A percentile compares a stretch with the other conserved stretches of the same genome.
These are phyloP conservation scores for Hydractinia echinata DNA, from an alignment of 30 jellyfish, hydroid and myxozoan genomes.

Conservation along the genomic window DNA sequence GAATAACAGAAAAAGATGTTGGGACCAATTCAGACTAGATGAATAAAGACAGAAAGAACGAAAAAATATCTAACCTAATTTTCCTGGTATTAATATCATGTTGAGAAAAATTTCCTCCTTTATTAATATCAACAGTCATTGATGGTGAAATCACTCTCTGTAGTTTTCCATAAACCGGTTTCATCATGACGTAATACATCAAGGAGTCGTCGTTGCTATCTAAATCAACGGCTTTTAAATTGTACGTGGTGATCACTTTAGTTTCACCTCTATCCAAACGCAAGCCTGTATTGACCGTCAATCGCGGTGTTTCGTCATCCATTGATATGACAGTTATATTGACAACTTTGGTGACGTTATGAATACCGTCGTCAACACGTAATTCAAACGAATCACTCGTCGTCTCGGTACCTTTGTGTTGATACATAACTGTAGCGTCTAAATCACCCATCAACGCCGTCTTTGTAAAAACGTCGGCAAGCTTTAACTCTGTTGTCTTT, in stretches of 20 bases:
- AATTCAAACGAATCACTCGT: slow-evolving; percentile 56
- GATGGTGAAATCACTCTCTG: slow-evolving; percentile 37
- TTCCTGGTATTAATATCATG: slow-evolving; percentile 49
- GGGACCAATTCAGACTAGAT: not conserved
- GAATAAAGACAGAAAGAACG: not conserved
- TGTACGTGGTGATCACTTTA: slow-evolving; percentile 62
- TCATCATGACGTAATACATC: slow-evolving; percentile 54
- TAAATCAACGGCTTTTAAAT: slow-evolving; percentile 74
- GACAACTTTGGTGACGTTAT: slow-evolving; percentile 54
- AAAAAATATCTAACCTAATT: slow-evolving; percentile 26
- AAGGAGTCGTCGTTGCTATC: slow-evolving; percentile 67
- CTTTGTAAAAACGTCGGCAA: slow-evolving; percentile 48
- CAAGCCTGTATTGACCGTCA: slow-evolving; percentile 73
- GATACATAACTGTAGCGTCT: slow-evolving; percentile 74
- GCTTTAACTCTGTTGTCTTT: slow-evolving; percentile 39
- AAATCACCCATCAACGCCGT: slow-evolving; percentile 42
- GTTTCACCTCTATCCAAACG: slow-evolving; percentile 80
- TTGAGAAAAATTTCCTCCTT: slow-evolving; percentile 87
- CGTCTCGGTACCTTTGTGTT: slow-evolving; percentile 95
- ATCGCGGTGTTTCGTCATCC: slow-evolving; percentile 94
- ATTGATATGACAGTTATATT: slow-evolving; percentile 68
- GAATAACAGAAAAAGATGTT: not conserved
- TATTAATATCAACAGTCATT: slow-evolving; percentile 44
- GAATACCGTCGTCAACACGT: slow-evolving; percentile 84
- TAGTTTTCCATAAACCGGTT: slow-evolving; percentile 62